Evolutionary conservation across 2,797 vertebrate species (phyloP).

Genomic region (Gastrophryne carolinensis): DNA sequence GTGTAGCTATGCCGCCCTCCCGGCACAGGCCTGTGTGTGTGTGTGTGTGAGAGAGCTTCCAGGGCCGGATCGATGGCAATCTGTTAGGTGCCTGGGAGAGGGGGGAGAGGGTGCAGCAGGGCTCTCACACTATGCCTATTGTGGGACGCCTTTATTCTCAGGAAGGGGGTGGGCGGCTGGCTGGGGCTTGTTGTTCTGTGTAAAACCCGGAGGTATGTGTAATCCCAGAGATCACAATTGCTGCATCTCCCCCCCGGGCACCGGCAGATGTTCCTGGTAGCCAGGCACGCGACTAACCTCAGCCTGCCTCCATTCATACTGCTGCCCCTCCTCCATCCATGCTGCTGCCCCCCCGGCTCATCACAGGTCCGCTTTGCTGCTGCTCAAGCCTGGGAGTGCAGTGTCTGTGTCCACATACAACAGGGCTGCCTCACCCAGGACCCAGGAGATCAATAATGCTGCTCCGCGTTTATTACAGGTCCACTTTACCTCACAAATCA

Average conservation of each 20-base stretch:
- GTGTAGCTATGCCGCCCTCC: slow-evolving; percentile 37
- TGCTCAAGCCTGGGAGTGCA: too few relatives aligned
- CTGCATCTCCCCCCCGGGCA: slow-evolving; percentile 54
- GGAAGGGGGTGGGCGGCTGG: neutral
- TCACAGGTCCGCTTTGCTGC: neutral
- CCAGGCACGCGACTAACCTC: slow-evolving; percentile 81
- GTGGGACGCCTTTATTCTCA: neutral
- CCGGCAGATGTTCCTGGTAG: slow-evolving; percentile 80
- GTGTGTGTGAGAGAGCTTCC: slow-evolving; percentile 35
- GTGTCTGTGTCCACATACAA: too few relatives aligned
- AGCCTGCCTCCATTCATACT: slow-evolving; percentile 44
- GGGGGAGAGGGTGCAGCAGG: slow-evolving; percentile 38
- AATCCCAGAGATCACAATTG: slow-evolving; percentile 38
- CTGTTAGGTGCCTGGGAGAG: slow-evolving; percentile 41
- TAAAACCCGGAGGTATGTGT: slow-evolving; percentile 45
- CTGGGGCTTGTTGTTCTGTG: neutral
- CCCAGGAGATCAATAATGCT: too few relatives aligned
- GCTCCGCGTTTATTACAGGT: too few relatives aligned
- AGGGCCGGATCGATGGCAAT: slow-evolving; percentile 41
- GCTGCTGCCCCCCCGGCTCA: neutral
- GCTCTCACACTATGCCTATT: slow-evolving; percentile 4
- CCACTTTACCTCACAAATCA: too few relatives aligned
- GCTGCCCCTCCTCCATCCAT: neutral
- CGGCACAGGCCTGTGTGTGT: neutral
- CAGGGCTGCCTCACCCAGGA: too few relatives aligned